Percentiles rank a stretch among this genome's conserved stretches.
phyloP scores from a whole-genome alignment of 2,888 invertebrate species.

The Merodon equestris region DNA sequence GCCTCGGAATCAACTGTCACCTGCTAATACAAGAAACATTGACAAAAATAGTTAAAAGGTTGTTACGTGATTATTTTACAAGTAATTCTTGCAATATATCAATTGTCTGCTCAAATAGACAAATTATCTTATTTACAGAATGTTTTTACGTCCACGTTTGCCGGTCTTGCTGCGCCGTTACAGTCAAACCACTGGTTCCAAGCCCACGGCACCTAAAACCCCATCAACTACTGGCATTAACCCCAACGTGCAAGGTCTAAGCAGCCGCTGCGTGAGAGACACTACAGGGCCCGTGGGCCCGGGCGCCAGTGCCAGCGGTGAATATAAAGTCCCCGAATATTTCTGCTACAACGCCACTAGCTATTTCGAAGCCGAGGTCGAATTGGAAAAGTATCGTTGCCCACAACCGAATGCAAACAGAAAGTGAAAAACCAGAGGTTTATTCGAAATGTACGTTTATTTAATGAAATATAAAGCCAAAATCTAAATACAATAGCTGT shows the following conservation, averaged over 20 bases:
- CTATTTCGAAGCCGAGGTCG: slow-evolving; percentile 91
- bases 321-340: slow-evolving; percentile 94
- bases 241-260: slow-evolving; percentile 84
- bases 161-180: slow-evolving; percentile 47
- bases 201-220: slow-evolving; percentile 43
- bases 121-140: background rate
- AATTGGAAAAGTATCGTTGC: slow-evolving; percentile 88
- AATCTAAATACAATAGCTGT: slow-evolving; percentile 28
- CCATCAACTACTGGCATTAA: slow-evolving; percentile 69
- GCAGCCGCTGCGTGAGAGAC: slow-evolving; percentile 81
- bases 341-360: slow-evolving; percentile 88
- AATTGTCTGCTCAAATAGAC: too few relatives aligned
- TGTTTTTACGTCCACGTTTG: slow-evolving; percentile 44
- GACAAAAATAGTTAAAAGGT: background rate
- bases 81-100: background rate
- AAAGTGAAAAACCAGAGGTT: slow-evolving; percentile 70
- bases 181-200: slow-evolving; percentile 69
- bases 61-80: slow-evolving; percentile 44
- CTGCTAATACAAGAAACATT: background rate
- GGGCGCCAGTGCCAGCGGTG: slow-evolving; percentile 78
- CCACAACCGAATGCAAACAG: slow-evolving; percentile 86
- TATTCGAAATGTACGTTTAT: slow-evolving; percentile 56
- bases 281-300: slow-evolving; percentile 77
- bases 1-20: background rate
- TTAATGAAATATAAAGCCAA: slow-evolving; percentile 59